A percentile compares a stretch with the other conserved stretches of the same genome.
These are phyloP conservation scores for Phrynocephalus versicolor DNA, from an alignment of 2,113 vertebrate species.

Conservation along the genomic window DNA sequence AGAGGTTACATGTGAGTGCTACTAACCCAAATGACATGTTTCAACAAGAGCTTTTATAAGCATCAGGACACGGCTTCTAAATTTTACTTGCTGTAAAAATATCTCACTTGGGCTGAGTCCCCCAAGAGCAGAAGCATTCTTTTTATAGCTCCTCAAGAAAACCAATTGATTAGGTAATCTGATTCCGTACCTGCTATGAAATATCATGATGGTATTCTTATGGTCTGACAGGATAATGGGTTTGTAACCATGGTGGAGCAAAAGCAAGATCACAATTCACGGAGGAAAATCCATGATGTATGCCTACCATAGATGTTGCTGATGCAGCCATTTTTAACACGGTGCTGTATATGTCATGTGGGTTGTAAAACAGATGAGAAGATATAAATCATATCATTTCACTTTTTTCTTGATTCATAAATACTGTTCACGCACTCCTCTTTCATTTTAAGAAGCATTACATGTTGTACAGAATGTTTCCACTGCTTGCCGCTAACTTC, in stretches of 20 bases:
- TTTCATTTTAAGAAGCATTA: slow-evolving; percentile 10
- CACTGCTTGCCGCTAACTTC: neutral
- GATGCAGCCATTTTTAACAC: slow-evolving; percentile 12
- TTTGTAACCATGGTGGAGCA: neutral
- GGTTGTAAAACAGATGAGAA: slow-evolving; percentile 8
- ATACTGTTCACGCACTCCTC: neutral
- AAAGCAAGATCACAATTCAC: slow-evolving; percentile 22
- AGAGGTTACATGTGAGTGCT: neutral
- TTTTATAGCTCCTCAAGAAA: neutral
- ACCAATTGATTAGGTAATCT: neutral
- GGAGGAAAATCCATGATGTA: neutral
- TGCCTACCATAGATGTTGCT: neutral
- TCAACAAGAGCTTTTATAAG: neutral
- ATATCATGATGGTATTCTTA: neutral
- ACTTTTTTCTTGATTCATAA: slow-evolving; percentile 11
- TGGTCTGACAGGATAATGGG: neutral
- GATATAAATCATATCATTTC: neutral
- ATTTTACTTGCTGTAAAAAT: neutral
- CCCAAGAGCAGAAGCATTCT: neutral
- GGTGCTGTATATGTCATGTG: neutral
- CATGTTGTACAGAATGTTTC: slow-evolving; percentile 13
- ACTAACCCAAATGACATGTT: neutral
- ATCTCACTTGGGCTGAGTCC: neutral
- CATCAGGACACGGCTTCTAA: neutral
- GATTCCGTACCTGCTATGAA: neutral